Evolutionary conservation across 2,888 invertebrate genomes (phyloP).

Genomic region (Stramonita haemastoma): DNA sequence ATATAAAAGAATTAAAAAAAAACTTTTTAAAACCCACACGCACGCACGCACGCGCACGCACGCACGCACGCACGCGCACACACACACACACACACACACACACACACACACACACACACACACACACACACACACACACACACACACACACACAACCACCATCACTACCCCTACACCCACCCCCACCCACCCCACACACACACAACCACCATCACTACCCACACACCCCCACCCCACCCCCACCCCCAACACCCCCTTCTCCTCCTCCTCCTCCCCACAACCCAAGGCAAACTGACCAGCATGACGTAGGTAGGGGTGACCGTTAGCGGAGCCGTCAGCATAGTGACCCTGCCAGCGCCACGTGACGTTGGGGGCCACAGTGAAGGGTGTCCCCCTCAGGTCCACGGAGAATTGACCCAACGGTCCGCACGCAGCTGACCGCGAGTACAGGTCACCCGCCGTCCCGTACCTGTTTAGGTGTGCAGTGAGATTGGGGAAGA

Average conservation of each 20-base stretch:
- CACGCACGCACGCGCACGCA: not conserved
- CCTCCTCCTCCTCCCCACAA: not conserved
- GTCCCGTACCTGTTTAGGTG: conserved; percentile 55
- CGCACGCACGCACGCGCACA: not conserved
- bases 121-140: conserved; percentile 13
- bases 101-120: not conserved
- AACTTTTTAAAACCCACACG: no score
- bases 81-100: not conserved
- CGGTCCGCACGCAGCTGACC: conserved; percentile 52
- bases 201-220: not conserved
- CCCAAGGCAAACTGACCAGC: conserved; percentile 51
- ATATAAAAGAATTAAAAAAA: no score
- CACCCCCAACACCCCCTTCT: not conserved
- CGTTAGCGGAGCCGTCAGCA: conserved; percentile 47
- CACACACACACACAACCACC: not conserved
- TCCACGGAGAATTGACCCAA: conserved; percentile 61
- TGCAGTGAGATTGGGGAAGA: no score
- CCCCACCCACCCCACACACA: not conserved
- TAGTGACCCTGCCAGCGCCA: conserved; percentile 60
- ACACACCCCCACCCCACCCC: not conserved
- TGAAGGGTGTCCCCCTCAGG: conserved; percentile 61
- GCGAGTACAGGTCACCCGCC: conserved; percentile 61
- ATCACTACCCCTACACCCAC: not conserved
- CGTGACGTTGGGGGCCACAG: conserved; percentile 47
- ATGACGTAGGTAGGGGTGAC: conserved; percentile 51